These are phyloP conservation scores for Megaceryle alcyon DNA, from an alignment of 2,797 vertebrate species.

Conservation along the genomic window DNA sequence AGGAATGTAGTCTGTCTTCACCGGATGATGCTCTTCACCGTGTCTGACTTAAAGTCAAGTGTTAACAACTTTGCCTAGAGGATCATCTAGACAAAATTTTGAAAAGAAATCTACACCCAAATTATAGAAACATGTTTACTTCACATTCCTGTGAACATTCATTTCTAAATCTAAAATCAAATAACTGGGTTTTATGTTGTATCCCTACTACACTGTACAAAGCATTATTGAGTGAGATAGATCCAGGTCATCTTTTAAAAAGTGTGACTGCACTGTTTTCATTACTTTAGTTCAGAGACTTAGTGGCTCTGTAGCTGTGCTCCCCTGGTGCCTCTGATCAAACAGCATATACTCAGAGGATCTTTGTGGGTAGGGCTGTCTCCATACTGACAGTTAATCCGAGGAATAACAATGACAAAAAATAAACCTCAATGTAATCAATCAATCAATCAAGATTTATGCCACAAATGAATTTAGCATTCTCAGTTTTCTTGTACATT, in stretches of 20 bases:
- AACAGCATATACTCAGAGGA: background rate
- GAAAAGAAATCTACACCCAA: background rate
- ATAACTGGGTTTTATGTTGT: background rate
- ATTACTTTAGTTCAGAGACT: background rate
- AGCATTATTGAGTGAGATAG: background rate
- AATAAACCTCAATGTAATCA: background rate
- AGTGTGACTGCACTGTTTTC: fast-evolving
- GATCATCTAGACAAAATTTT: background rate
- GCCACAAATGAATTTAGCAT: background rate
- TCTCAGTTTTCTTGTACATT: background rate
- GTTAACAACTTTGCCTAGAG: background rate
- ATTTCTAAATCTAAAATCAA: background rate
- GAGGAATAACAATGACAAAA: background rate
- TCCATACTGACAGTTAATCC: background rate
- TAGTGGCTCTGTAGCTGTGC: background rate
- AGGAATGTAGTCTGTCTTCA: background rate
- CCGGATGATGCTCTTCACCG: background rate
- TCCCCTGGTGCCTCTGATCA: background rate
- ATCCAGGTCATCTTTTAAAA: background rate
- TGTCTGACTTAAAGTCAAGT: background rate
- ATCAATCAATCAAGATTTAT: background rate
- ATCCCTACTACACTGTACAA: background rate
- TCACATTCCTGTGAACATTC: background rate
- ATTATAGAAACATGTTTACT: background rate
- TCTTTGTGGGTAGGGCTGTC: background rate